These are phyloP conservation scores for Drosophila helvetica DNA, from an alignment of 2,888 invertebrate species.

Conservation along the genomic window DNA sequence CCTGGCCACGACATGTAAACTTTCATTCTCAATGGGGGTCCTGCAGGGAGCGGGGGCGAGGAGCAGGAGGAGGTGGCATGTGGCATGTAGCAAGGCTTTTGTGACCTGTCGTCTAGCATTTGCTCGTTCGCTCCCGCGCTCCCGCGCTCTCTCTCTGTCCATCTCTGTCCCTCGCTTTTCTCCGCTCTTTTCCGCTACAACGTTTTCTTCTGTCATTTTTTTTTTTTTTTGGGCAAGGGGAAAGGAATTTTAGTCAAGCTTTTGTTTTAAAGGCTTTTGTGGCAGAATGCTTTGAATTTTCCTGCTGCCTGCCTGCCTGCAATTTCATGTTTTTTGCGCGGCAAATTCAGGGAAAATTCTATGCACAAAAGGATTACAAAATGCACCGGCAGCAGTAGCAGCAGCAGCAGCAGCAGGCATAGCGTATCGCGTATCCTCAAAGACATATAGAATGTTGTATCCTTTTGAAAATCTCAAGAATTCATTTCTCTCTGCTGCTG, in stretches of 20 bases:
- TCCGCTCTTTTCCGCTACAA: constrained; percentile 4
- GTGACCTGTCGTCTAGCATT: constrained; percentile 38
- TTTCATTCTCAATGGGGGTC: constrained; percentile 61
- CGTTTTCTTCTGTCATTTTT: background rate
- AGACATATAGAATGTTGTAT: constrained; percentile 9
- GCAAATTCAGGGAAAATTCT: constrained; percentile 63
- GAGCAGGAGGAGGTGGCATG: constrained; percentile 6
- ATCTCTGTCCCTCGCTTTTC: background rate
- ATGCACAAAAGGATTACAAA: constrained; percentile 59
- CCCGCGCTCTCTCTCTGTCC: background rate
- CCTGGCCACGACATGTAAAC: constrained; percentile 58
- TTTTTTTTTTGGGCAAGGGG: constrained; percentile 2
- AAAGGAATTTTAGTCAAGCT: constrained; percentile 49
- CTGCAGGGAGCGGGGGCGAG: background rate
- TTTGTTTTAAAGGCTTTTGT: constrained; percentile 63
- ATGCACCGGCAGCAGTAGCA: constrained; percentile 46
- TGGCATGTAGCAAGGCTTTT: constrained; percentile 41
- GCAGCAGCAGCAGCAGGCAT: constrained; percentile 28
- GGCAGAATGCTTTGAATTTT: constrained; percentile 63
- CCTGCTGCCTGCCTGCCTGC: constrained; percentile 60
- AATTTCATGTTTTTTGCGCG: constrained; percentile 68
- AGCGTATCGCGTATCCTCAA: constrained; percentile 49
- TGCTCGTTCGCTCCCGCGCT: background rate
- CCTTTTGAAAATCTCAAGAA: constrained; percentile 20
- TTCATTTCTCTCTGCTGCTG: background rate